These are phyloP conservation scores for Xiphophorus maculatus DNA, from an alignment of 2,113 vertebrate genomes.

Conservation along the genomic window DNA sequence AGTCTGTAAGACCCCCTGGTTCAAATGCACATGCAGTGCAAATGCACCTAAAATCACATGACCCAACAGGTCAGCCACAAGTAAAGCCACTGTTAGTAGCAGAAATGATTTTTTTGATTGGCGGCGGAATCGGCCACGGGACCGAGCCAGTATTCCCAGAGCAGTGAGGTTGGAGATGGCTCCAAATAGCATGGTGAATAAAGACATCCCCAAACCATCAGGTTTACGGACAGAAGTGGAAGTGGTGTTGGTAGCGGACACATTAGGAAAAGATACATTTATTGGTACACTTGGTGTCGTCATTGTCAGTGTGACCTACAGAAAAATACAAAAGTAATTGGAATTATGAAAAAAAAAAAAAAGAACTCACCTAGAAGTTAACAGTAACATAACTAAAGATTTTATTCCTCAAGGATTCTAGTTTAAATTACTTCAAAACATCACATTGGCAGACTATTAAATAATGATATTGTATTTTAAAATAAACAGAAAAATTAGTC, in stretches of 20 bases:
- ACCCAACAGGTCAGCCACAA: constrained; percentile 83
- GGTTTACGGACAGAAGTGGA: not conserved
- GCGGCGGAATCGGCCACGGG: constrained; percentile 67
- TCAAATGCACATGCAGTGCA: constrained; percentile 79
- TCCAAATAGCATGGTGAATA: constrained; percentile 86
- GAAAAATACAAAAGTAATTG: constrained; percentile 27
- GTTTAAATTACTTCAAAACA: no score
- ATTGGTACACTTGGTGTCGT: constrained; percentile 23
- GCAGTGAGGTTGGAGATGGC: constrained; percentile 83
- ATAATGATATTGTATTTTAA: no score
- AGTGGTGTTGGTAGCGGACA: not conserved
- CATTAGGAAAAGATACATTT: constrained; percentile 10
- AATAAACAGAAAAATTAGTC: no score
- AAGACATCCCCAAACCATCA: constrained; percentile 74
- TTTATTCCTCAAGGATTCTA: not conserved
- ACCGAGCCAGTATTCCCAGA: constrained; percentile 79
- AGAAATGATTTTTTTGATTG: constrained; percentile 82
- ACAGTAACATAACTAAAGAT: no score
- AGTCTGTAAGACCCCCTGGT: constrained; percentile 24
- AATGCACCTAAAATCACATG: constrained; percentile 85
- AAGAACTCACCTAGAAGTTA: not conserved
- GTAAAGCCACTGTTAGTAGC: constrained; percentile 80
- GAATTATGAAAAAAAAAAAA: not conserved
- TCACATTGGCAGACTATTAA: no score
- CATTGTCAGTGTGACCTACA: constrained; percentile 42